phyloP scores from a whole-genome alignment of 2,888 invertebrate species.

The Torymus tubicola region DNA sequence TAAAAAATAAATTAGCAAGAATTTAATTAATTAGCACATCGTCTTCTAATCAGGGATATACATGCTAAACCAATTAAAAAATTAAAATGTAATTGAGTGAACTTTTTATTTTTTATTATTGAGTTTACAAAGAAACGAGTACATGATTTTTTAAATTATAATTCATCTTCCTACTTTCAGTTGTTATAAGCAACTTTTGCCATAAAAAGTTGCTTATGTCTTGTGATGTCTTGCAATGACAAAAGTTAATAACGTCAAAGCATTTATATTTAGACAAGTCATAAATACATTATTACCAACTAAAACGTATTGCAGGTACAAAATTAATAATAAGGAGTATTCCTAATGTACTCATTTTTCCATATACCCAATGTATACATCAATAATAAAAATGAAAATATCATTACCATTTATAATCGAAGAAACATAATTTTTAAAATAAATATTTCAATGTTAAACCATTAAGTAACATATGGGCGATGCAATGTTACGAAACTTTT shows the following conservation, averaged over 20 bases:
- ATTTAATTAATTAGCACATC: background rate
- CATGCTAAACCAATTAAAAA: conserved; percentile 14
- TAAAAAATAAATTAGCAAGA: background rate
- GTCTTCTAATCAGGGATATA: conserved; percentile 28
- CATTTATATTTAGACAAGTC: too few species aligned
- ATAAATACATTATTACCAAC: too few species aligned
- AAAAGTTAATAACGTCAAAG: too few species aligned
- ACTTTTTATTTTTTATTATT: conserved; percentile 28
- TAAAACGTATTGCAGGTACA: background rate
- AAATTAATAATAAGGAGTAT: background rate
- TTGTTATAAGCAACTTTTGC: too few species aligned
- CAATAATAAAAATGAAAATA: too few species aligned
- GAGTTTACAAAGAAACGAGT: conserved; percentile 4
- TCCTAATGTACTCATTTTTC: background rate
- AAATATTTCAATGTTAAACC: conserved; percentile 26
- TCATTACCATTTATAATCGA: background rate
- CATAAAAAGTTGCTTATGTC: too few species aligned
- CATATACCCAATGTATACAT: background rate
- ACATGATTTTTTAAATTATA: background rate
- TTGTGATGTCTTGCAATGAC: too few species aligned
- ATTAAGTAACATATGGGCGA: conserved; percentile 24
- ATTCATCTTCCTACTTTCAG: too few species aligned
- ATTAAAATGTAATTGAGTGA: conserved; percentile 15
- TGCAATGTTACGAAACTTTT: conserved; percentile 25
- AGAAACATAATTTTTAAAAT: conserved; percentile 7